These are phyloP conservation scores for Anneissia japonica DNA, from an alignment of 35 echinoderm and acorn worm species.

Conservation along the genomic window DNA sequence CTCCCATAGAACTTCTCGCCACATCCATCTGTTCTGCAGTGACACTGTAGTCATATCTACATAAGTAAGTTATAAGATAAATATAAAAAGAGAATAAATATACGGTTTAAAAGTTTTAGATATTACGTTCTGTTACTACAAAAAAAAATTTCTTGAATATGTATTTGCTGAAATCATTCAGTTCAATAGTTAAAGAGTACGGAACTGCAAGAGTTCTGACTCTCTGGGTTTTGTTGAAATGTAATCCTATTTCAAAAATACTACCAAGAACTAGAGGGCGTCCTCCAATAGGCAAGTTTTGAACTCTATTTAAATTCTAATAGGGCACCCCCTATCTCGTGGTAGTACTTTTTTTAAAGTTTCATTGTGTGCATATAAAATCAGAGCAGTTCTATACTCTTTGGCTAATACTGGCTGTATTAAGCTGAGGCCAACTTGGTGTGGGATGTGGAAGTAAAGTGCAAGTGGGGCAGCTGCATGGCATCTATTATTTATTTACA, in stretches of 20 bases:
- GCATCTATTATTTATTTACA: too few relatives aligned
- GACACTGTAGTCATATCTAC: slow-evolving; percentile 61
- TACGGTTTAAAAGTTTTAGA: too few relatives aligned
- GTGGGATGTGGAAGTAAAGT: too few relatives aligned
- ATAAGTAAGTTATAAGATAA: too few relatives aligned
- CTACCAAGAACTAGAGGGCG: too few relatives aligned
- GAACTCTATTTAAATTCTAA: neutral
- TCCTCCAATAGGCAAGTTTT: neutral
- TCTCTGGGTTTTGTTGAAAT: neutral
- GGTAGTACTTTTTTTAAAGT: neutral
- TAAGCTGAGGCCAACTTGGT: too few relatives aligned
- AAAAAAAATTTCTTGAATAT: neutral
- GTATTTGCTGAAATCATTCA: neutral
- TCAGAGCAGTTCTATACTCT: too few relatives aligned
- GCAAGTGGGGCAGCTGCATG: too few relatives aligned
- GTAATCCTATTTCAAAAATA: neutral
- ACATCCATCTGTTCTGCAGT: slow-evolving; percentile 45
- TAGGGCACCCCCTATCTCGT: neutral
- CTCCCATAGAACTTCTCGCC: slow-evolving; percentile 48
- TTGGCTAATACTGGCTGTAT: too few relatives aligned
- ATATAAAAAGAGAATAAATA: too few relatives aligned
- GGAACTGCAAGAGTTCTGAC: neutral
- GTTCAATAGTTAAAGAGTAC: neutral
- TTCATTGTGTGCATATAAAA: neutral
- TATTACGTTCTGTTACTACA: neutral